Evolutionary conservation across 2,797 vertebrate genomes (phyloP).

Genomic region (Poeciliopsis turneri): DNA sequence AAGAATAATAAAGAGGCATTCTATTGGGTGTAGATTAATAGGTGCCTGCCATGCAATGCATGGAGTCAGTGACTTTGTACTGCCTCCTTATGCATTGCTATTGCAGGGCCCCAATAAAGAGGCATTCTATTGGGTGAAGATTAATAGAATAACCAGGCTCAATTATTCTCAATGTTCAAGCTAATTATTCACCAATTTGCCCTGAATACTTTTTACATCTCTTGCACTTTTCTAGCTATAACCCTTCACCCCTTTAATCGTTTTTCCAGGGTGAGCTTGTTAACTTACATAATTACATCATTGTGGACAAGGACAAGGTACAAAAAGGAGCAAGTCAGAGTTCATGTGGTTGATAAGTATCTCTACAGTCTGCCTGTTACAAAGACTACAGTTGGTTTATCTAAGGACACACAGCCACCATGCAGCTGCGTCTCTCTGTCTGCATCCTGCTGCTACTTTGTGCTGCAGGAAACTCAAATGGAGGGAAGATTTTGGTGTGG

Average conservation of each 20-base stretch:
- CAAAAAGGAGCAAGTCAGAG: constrained; percentile 21
- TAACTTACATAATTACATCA: not conserved
- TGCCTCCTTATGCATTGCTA: no score
- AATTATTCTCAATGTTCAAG: not conserved
- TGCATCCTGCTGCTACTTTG: constrained; percentile 51
- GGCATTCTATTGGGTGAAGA: no score
- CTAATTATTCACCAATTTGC: not conserved
- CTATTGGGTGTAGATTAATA: no score
- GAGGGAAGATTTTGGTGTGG: constrained; percentile 86
- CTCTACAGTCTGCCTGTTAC: not conserved
- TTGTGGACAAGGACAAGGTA: not conserved
- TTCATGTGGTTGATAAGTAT: constrained; percentile 58
- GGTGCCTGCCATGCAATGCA: no score
- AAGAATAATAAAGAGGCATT: no score
- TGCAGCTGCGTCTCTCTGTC: constrained; percentile 35
- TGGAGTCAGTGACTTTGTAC: no score
- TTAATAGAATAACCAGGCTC: not conserved
- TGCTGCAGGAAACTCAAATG: constrained; percentile 6
- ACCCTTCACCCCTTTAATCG: not conserved
- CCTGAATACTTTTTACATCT: not conserved
- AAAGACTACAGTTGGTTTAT: not conserved
- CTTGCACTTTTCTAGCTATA: not conserved
- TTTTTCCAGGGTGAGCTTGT: not conserved
- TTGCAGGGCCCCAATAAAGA: no score
- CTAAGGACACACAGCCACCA: constrained; percentile 18